These are phyloP conservation scores for Gambusia yucatana DNA, from an alignment of 2,797 vertebrate species.

Conservation along the genomic window DNA sequence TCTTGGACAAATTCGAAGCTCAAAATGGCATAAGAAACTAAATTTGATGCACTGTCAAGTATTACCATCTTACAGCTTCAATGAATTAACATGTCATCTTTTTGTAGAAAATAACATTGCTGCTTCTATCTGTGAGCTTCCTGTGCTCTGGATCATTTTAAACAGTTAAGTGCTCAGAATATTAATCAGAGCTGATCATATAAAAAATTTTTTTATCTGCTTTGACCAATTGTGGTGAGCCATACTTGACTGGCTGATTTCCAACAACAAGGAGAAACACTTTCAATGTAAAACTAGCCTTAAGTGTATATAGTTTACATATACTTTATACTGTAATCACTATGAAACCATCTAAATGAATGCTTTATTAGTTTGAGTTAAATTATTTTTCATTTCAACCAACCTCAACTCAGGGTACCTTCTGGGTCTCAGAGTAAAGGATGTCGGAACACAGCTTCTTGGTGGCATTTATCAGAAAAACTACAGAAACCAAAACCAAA, in stretches of 20 bases:
- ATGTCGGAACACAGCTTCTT: not conserved
- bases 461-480: not conserved
- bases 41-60: not conserved
- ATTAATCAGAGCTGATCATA: not conserved
- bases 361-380: not conserved
- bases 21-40: not conserved
- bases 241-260: too few species aligned
- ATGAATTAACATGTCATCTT: not conserved
- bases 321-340: not conserved
- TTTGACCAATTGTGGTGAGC: too few species aligned
- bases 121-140: not conserved
- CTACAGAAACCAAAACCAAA: not conserved
- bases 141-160: too few species aligned
- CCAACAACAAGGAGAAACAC: not conserved
- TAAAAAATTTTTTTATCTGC: too few species aligned
- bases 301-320: not conserved
- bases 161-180: not conserved
- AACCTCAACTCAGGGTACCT: not conserved
- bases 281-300: not conserved
- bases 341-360: not conserved
- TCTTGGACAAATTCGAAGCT: not conserved
- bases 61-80: not conserved
- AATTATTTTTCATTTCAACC: not conserved
- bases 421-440: not conserved
- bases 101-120: not conserved